These are phyloP conservation scores for Onychomys torridus DNA, from an alignment of 2,797 vertebrate species.

Conservation along the genomic window DNA sequence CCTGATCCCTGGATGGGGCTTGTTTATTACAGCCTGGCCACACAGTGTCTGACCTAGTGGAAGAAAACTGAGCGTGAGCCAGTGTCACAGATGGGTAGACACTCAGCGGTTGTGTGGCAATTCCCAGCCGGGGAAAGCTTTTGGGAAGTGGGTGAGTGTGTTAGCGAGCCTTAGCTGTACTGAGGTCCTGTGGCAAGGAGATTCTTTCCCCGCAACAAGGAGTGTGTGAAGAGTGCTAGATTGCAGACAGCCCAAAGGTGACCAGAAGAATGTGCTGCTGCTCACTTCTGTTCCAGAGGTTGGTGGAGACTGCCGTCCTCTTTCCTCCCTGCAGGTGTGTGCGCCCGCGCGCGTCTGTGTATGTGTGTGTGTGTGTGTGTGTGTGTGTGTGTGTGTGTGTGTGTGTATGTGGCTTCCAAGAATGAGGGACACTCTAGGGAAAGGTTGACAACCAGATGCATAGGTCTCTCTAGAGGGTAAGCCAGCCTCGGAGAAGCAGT, in stretches of 20 bases:
- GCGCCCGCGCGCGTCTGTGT: neutral
- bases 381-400: neutral
- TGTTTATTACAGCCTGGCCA: neutral
- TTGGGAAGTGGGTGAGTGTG: neutral
- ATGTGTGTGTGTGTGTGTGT: neutral
- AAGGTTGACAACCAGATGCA: neutral
- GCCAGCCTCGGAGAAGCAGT: neutral
- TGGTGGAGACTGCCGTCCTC: fast-evolving
- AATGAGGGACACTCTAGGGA: neutral
- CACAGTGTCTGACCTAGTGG: neutral
- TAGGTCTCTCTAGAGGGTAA: neutral
- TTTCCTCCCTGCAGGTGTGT: neutral
- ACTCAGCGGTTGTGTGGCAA: fast-evolving
- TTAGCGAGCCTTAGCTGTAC: neutral
- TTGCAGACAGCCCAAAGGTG: neutral
- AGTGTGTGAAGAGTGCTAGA: neutral
- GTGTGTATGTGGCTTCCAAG: neutral
- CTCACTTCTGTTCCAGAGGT: neutral
- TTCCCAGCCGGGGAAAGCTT: neutral
- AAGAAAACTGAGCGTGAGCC: neutral
- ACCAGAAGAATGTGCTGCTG: neutral
- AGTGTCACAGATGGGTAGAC: too few species aligned
- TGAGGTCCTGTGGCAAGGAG: fast-evolving
- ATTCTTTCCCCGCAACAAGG: neutral
- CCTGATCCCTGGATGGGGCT: neutral